Percentiles rank a stretch among this genome's conserved stretches.
phyloP scores from a whole-genome alignment of 1,140 invertebrate genomes.

The Saccostrea cuccullata region DNA sequence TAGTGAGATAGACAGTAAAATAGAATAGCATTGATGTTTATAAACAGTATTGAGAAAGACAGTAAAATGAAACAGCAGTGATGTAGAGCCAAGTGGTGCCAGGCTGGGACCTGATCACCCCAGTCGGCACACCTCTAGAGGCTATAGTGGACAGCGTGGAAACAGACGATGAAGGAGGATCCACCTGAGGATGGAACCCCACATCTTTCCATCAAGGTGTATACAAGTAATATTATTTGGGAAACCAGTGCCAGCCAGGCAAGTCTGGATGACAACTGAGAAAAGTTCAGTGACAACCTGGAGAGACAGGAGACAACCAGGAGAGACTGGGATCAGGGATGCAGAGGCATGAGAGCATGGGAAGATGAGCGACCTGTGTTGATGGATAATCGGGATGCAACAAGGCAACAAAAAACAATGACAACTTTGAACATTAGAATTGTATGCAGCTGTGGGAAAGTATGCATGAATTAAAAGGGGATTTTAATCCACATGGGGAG shows the following conservation, averaged over 20 bases:
- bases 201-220: slow-evolving; percentile 14
- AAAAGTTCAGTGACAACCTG: slow-evolving; percentile 43
- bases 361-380: slow-evolving; percentile 44
- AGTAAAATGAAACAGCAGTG: too few species aligned
- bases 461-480: slow-evolving; percentile 37
- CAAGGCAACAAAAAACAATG: slow-evolving; percentile 37
- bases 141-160: too few species aligned
- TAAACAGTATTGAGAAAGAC: too few species aligned
- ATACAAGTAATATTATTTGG: slow-evolving; percentile 32
- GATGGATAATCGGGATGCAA: slow-evolving; percentile 27
- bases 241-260: slow-evolving; percentile 31
- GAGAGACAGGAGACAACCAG: not conserved
- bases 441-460: slow-evolving; percentile 40
- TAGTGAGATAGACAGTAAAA: too few species aligned
- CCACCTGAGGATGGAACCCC: too few species aligned
- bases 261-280: slow-evolving; percentile 38
- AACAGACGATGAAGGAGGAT: too few species aligned
- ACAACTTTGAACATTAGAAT: slow-evolving; percentile 38
- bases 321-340: not conserved
- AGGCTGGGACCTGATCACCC: too few species aligned
- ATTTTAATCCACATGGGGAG: too few species aligned
- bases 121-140: too few species aligned
- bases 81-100: not conserved
- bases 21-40: too few species aligned
- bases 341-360: slow-evolving; percentile 37